phyloP scores from a whole-genome alignment of 2,113 vertebrate species.

The Cichladusa arquata region DNA sequence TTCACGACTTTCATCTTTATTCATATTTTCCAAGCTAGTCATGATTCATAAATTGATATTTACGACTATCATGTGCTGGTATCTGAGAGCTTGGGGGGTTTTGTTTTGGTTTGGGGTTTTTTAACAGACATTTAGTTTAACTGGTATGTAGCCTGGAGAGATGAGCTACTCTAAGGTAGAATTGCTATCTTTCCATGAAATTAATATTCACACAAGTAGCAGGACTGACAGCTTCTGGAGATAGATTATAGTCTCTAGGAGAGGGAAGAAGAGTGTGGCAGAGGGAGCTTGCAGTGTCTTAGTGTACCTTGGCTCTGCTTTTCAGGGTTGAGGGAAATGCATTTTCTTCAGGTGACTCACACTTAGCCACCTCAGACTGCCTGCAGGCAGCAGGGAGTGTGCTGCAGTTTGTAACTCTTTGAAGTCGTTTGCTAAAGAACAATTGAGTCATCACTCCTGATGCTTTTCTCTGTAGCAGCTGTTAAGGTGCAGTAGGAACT shows the following conservation, averaged over 20 bases:
- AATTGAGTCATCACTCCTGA: background rate
- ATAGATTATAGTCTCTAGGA: background rate
- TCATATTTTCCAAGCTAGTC: constrained; percentile 38
- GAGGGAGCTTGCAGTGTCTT: background rate
- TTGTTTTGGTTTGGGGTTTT: background rate
- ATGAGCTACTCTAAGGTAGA: background rate
- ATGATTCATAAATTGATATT: constrained; percentile 42
- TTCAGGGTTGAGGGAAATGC: background rate
- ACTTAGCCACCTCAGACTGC: background rate
- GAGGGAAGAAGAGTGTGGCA: background rate
- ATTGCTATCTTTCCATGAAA: background rate
- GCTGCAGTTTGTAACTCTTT: background rate
- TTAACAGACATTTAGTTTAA: background rate
- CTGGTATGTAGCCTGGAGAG: background rate
- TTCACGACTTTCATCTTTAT: constrained; percentile 42
- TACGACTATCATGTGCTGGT: background rate
- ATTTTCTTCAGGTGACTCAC: background rate
- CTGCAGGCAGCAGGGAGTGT: background rate
- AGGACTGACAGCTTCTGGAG: background rate
- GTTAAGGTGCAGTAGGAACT: background rate
- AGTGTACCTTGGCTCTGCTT: background rate
- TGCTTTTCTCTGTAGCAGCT: background rate
- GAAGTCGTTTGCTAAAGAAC: background rate
- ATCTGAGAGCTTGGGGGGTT: background rate
- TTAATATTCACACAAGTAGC: background rate